Evolutionary conservation across 2,888 invertebrate genomes (phyloP), one percentile per base, ranked within the genome.

Genomic region (Erynnis tages): DNA sequence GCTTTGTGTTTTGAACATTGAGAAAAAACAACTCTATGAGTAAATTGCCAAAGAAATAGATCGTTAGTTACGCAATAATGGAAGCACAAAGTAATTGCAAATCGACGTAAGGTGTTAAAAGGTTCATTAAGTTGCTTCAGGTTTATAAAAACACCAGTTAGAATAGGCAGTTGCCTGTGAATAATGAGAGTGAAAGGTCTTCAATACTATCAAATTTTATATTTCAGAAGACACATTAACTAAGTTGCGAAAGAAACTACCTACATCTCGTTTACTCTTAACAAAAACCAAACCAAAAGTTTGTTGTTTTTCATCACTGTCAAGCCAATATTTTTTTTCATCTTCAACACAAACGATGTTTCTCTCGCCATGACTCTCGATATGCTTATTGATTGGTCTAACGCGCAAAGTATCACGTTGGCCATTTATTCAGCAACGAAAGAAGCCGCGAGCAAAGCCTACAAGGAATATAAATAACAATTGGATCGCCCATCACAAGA

Each of bases 81-180:
- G 35, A 50, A 34, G 14, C 27, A 11, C 19, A 21, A 35, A 14
- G 43, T 43, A 43, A 50, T 49, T 49, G 40, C 41, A 41, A 49
- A 49, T 41, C 14, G 41, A 27, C 43, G 50, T 50, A 43, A 19
- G 79, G 76, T 79, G 79, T 72, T 71, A 68, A 62, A 52, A 27
- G 53, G 38, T 27, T 34, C 27, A 29, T 53, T 46, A 21, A 13
- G 17, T 21, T 45, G 32, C 10, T 27, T 34, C 14, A 1, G 7
- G 23, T 34, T 7, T 10, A 10, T 10, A 19, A 10, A 19, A 38
- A 23, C 4, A 8, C 11, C 2, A 11, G 16, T 7, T 11, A 38
- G 21, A 37, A 11, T 21, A 13, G n/a, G n/a, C n/a, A n/a, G n/a
- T n/a, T n/a, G n/a, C n/a, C n/a, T n/a, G n/a, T n/a, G n/a, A n/a